phyloP scores from a whole-genome alignment of 2,113 vertebrate species.

The Microtus ochrogaster region DNA sequence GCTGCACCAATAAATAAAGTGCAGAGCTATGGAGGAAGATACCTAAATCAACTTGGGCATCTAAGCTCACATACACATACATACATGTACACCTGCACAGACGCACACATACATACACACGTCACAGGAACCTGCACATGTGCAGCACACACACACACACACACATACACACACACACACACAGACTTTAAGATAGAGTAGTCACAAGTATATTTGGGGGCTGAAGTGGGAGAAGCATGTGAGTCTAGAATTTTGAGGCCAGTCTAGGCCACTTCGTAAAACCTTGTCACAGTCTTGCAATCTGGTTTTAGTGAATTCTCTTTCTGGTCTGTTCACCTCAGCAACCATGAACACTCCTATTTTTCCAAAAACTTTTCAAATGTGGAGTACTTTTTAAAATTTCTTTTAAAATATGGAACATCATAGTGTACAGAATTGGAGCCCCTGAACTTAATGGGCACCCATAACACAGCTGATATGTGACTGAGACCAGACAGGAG shows the following conservation, averaged over 20 bases:
- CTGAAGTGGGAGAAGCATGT: neutral
- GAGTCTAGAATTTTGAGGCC: neutral
- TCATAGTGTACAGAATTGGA: neutral
- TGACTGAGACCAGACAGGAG: neutral
- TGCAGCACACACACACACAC: neutral
- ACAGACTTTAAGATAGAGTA: neutral
- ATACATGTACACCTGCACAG: neutral
- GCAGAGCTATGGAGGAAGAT: neutral
- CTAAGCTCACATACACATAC: neutral
- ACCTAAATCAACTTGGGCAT: neutral
- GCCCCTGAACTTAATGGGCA: neutral
- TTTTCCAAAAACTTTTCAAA: neutral
- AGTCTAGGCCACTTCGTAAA: neutral
- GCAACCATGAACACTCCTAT: neutral
- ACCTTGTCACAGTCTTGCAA: neutral
- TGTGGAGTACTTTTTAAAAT: neutral
- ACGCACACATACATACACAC: neutral
- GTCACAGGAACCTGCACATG: neutral
- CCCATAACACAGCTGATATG: neutral
- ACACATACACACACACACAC: neutral
- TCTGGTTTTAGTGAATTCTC: slow-evolving; percentile 18
- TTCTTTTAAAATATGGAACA: neutral
- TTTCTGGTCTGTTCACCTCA: neutral
- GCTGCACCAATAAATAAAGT: neutral
- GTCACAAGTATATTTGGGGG: neutral